These are phyloP conservation scores for Sphaeridia pumilis DNA, from an alignment of 2,888 invertebrate genomes.

Conservation along the genomic window DNA sequence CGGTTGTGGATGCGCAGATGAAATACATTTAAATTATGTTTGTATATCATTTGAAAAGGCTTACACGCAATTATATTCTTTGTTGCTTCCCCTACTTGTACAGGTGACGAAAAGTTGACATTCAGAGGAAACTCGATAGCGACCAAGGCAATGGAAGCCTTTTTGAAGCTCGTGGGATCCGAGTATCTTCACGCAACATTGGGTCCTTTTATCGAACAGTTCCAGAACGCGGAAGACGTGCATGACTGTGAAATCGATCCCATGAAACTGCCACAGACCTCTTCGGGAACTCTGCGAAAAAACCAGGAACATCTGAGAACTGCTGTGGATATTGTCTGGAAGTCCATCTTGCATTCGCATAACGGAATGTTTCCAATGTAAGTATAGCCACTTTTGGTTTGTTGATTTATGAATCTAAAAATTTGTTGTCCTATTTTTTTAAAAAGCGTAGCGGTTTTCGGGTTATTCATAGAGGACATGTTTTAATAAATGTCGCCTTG, in stretches of 20 bases:
- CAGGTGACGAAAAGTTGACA: constrained; percentile 77
- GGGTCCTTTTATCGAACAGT: constrained; percentile 53
- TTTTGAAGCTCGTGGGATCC: constrained; percentile 83
- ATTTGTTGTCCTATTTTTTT: no score
- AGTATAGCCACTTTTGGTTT: no score
- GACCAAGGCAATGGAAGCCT: constrained; percentile 94
- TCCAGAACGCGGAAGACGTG: constrained; percentile 48
- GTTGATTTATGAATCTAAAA: no score
- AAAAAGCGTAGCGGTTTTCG: no score
- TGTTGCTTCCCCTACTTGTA: no score
- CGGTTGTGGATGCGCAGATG: no score
- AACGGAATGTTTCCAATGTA: constrained; percentile 53
- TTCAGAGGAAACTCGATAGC: constrained; percentile 91
- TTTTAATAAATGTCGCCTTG: no score
- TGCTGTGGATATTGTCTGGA: constrained; percentile 76
- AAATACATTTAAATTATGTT: no score
- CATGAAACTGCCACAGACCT: constrained; percentile 55
- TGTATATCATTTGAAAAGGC: no score
- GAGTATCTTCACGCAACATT: constrained; percentile 82
- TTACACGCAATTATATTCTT: no score
- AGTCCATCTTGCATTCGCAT: constrained; percentile 65
- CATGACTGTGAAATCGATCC: constrained; percentile 75
- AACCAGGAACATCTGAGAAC: constrained; percentile 64
- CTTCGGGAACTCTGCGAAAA: constrained; percentile 58
- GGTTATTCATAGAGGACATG: no score